A percentile compares a stretch with the other conserved stretches of the same genome.
Conservation (phyloP, 1,140 invertebrate species). For the Potamilus streckersoni region DNA sequence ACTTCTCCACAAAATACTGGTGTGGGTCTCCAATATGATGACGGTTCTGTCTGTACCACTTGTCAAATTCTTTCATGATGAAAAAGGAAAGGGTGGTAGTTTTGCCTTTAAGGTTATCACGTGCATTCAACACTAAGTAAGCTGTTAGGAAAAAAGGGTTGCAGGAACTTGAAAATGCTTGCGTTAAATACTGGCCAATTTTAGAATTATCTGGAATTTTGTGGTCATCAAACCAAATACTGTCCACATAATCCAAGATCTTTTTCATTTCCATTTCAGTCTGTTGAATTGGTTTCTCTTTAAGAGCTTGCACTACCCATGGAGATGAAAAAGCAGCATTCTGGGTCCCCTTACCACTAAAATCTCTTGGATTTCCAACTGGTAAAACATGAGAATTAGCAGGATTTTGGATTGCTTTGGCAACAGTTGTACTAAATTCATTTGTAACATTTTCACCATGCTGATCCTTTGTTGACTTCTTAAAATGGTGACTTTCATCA, state of each 20-base stretch:
- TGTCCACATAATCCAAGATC: conserved; percentile 16
- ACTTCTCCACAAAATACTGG: conserved; percentile 34
- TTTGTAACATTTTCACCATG: too few species aligned
- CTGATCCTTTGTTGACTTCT: too few species aligned
- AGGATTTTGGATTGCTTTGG: too few species aligned
- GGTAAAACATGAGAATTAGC: too few species aligned
- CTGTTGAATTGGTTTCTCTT: conserved; percentile 8
- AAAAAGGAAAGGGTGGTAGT: conserved; percentile 46
- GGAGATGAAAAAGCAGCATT: conserved; percentile 11
- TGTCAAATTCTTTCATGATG: conserved; percentile 57
- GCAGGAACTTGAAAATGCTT: conserved; percentile 21
- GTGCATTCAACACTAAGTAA: conserved; percentile 44
- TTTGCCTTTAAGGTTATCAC: conserved; percentile 50
- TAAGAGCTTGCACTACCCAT: conserved; percentile 17
- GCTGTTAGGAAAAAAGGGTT: conserved; percentile 48
- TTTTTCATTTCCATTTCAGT: conserved; percentile 26
- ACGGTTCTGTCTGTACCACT: conserved; percentile 40
- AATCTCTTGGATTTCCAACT: neutral
- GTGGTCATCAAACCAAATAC: conserved; percentile 30
- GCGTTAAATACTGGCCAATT: conserved; percentile 25
- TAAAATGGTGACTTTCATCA: too few species aligned
- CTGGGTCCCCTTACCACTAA: neutral
- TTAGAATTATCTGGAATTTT: conserved; percentile 31
- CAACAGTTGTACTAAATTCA: too few species aligned
- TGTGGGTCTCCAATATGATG: conserved; percentile 12